phyloP scores from a whole-genome alignment of 2,797 vertebrate genomes.

The Crypturellus tataupa region DNA sequence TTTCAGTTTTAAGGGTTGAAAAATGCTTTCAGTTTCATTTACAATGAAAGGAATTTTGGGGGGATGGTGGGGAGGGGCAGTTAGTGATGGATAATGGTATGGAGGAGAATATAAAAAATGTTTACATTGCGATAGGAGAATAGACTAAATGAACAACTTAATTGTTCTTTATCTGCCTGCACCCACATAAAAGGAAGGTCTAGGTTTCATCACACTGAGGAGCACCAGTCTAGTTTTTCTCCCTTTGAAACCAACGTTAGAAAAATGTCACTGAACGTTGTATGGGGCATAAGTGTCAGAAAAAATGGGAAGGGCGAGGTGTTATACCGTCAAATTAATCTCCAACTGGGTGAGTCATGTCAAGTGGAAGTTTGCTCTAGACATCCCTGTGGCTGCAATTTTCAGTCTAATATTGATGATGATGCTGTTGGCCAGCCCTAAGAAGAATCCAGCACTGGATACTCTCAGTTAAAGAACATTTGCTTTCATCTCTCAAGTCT shows the following conservation, averaged over 20 bases:
- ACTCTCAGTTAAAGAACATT: neutral
- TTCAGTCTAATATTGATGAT: neutral
- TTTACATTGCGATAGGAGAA: neutral
- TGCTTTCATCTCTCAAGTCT: neutral
- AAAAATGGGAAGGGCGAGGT: neutral
- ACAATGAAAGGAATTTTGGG: neutral
- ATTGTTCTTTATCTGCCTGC: neutral
- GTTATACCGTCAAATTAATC: neutral
- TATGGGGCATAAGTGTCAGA: neutral
- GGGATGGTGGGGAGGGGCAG: neutral
- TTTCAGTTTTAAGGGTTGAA: neutral
- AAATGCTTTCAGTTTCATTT: conserved; percentile 26
- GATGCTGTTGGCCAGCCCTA: neutral
- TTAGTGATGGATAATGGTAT: neutral
- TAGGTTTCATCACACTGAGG: neutral
- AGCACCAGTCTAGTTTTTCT: neutral
- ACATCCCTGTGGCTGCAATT: neutral
- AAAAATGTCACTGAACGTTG: neutral
- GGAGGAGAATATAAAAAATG: neutral
- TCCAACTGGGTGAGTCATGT: neutral
- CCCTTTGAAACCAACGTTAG: neutral
- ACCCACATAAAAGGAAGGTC: neutral
- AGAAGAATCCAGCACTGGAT: neutral
- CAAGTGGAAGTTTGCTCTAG: neutral
- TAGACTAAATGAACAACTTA: neutral